Base-by-base conservation (phyloP, 2,888 invertebrate genomes). In the Dermolepida albohirtum region DNA sequence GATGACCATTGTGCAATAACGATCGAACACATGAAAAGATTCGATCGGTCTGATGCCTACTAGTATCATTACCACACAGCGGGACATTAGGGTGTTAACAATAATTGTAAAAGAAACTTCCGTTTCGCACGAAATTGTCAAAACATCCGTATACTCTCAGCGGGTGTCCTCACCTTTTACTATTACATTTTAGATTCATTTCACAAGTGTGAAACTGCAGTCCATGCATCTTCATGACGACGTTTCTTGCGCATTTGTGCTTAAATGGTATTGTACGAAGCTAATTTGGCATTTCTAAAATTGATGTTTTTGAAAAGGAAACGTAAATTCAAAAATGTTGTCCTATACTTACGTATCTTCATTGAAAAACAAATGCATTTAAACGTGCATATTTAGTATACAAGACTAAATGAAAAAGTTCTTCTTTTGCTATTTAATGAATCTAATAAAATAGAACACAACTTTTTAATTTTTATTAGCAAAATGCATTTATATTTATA, bases 51-150 rank as follows among this genome's bases (percentile, higher is more conserved):
- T 1, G 54, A 16, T 29, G 71, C 41, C n/a, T 70, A 64, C 71
- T 68, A 64, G 69, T 69, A 75, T 77, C 78, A 77, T 80, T 80
- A 78, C 75, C 68, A 75, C 79, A 70, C 79, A 78, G 79, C 78
- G 75, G 78, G 80, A 74, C 66, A 74, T 74, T 70, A 69, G 78
- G 78, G 80, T 81, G 80, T 79, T 79, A 79, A 81, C 80, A 80
- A 79, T 78, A 79, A 80, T 80, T 75, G 72, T 71, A 77, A 75
- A 74, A 74, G 73, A 73, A 74, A 76, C 80, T 79, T 80, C 78
- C 78, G 78, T 74, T 71, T 70, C 67, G 68, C 67, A 67, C 63
- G 39, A 62, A 54, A 71, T 67, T 74, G 74, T 75, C 74, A 74
- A 74, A 75, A 75, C 72, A 75, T 75, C 73, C 74, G 73, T 70